Base-by-base conservation (phyloP, 2,113 vertebrate genomes). In the Xiphophorus hellerii region DNA sequence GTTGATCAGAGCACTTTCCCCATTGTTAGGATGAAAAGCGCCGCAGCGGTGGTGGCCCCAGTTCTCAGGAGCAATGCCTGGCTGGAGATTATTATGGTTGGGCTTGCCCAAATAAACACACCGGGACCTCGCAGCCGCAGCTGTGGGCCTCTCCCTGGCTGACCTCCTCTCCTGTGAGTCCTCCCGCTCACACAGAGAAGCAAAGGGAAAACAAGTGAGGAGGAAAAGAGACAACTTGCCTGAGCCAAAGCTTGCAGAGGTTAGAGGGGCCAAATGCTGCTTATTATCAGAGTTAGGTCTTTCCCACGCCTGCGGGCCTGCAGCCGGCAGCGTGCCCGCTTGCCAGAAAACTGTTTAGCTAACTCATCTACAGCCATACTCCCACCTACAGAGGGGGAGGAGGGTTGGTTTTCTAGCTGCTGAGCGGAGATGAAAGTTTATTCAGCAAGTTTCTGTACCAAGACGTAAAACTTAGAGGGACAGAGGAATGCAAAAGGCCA, bases 81-180 rank as follows among this genome's bases (percentile, higher is more conserved):
- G 90, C 84, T 83, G 82, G 81, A 92, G 92, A 89, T 94, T 93
- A 93, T 95, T 95, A 93, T 92, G 90, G 86, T 93, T 93, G 81
- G 85, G 84, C 88, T 91, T 94, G 90, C 86, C 89, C 91, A 94
- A 94, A 94, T 93, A 93, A 94, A 95, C 92, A 93, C 80, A 74
- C 80, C 62, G 63, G 79, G 89, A 89, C 87, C 81, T 85, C 61
- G 75, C 85, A 83, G 90, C 86, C 87, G 84, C 89, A 92, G 89
- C 90, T 92, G 92, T 75, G 85, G 89, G 88, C 81, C 90, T 93
- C 87, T 89, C 89, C 92, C 89, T 80, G 90, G 77, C 85, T 87
- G 87, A 89, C 86, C 90, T 86, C 78, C 85, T 82, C 82, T 88
- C 79, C 84, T 84, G 81, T 78, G 86, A 90, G 83, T 90, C 84